A percentile compares a stretch with the other conserved stretches of the same genome.
These are phyloP conservation scores for Rhynchonycteris naso DNA, from an alignment of 2,797 vertebrate species.

Conservation along the genomic window DNA sequence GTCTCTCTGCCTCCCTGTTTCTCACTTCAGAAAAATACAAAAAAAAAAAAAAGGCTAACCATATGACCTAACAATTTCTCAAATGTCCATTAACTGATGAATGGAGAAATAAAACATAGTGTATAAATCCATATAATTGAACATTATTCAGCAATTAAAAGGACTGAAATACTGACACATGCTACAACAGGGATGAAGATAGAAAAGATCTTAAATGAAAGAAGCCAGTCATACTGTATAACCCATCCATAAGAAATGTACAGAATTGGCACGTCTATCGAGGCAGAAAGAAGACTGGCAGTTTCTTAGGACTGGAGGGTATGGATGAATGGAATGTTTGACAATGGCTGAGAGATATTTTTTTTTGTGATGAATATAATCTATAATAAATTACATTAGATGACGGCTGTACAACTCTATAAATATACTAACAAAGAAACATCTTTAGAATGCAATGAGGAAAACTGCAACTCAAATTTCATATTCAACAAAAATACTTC, in stretches of 20 bases:
- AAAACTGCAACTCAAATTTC: background rate
- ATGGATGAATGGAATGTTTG: background rate
- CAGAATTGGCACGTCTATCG: background rate
- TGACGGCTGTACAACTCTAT: background rate
- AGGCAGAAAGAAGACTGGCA: background rate
- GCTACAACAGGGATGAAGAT: background rate
- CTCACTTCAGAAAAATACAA: too few species aligned
- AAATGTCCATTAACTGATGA: background rate
- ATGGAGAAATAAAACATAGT: background rate
- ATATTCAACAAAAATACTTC: background rate
- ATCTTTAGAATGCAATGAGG: background rate
- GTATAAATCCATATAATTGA: background rate
- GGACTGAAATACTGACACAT: background rate
- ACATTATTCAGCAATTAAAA: background rate
- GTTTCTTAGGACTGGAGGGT: background rate
- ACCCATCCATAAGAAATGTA: background rate
- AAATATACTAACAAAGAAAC: background rate
- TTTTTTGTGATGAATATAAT: background rate
- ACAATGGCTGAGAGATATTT: background rate
- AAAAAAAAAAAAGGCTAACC: too few species aligned
- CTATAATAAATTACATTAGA: background rate
- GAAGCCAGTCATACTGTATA: background rate
- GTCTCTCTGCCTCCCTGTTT: too few species aligned
- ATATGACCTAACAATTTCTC: background rate
- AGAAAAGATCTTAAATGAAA: background rate